Evolutionary conservation across 2,888 invertebrate genomes (phyloP).

Genomic region (Osedax frankpressi): DNA sequence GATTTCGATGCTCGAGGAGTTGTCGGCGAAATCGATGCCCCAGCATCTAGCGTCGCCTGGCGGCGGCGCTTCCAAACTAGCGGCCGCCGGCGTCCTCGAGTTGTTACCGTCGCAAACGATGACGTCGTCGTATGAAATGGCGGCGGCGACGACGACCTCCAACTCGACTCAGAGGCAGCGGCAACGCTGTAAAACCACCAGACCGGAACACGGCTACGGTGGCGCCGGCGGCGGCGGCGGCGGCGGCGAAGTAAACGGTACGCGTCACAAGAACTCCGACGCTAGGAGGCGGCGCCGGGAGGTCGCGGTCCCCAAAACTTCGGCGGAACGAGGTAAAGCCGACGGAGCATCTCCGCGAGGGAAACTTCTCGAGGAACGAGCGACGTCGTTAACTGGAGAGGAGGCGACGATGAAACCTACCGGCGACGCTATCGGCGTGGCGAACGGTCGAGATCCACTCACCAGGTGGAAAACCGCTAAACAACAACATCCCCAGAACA

Average conservation of each 20-base stretch:
- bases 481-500: too few species aligned
- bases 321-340: slow-evolving; percentile 25
- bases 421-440: too few species aligned
- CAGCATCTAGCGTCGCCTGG: neutral
- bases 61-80: neutral
- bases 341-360: slow-evolving; percentile 27
- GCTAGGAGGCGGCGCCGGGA: slow-evolving; percentile 5
- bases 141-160: neutral
- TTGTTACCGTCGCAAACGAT: neutral
- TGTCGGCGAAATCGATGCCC: neutral
- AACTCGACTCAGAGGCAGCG: neutral
- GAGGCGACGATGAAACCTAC: too few species aligned
- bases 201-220: neutral
- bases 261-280: neutral
- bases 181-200: neutral
- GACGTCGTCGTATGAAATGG: neutral
- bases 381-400: too few species aligned
- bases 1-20: neutral
- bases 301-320: slow-evolving; percentile 4
- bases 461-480: too few species aligned
- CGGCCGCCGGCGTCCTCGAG: neutral
- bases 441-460: too few species aligned
- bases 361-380: too few species aligned
- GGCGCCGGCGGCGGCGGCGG: neutral
- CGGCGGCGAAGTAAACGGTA: too few species aligned